Base-by-base conservation (phyloP, 2,888 invertebrate species). In the Nephrocerus scutellatus region DNA sequence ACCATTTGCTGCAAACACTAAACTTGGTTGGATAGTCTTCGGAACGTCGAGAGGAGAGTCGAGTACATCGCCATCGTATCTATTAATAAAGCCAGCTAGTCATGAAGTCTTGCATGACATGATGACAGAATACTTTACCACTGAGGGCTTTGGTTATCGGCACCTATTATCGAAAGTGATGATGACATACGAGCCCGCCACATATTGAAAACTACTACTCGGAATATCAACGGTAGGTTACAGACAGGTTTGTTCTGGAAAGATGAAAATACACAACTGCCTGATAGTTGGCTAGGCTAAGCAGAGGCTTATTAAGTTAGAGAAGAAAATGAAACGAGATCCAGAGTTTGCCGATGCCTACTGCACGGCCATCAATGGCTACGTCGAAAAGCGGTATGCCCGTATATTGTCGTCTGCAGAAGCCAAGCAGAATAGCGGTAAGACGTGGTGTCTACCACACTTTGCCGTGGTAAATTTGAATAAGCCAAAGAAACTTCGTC, bases 361-460 rank as follows among this genome's bases (percentile, higher is more conserved):
- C 7, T 44, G 38, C 5, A 36, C 34, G 2, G 40, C 44, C n/a
- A 39, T 44, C 15, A 30, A 19, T 2, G 21, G 23, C 9, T 40
- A 44, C 33, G 12, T 39, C 9, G 13, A 35, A 12, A 44, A 41
- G 16, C 35, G 37, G 7, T 46, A 46, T 21, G 40, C 44, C 14
- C 35, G 41, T n/a, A 47, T 39, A 24, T 32, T 44, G 18, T 32
- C 38, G 15, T 15, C 39, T 5, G 40, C 34, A 6, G 39, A 47
- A 20, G 33, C 26, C 7, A 23, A 30, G 30, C 38, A 22, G 12
- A 21, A 22, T 2, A 28, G 36, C 5, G 10, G 31, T 3, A 49
- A 36, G 22, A 46, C 36, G 2, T 55, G 53, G 55, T 55, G 53
- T 30, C 25, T 55, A 5, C 54, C 55, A 6, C 51, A 54, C 33